A percentile compares a stretch with the other conserved stretches of the same genome.
These are phyloP conservation scores for Monodelphis domestica DNA, from an alignment of 2,797 vertebrate species.

Conservation along the genomic window DNA sequence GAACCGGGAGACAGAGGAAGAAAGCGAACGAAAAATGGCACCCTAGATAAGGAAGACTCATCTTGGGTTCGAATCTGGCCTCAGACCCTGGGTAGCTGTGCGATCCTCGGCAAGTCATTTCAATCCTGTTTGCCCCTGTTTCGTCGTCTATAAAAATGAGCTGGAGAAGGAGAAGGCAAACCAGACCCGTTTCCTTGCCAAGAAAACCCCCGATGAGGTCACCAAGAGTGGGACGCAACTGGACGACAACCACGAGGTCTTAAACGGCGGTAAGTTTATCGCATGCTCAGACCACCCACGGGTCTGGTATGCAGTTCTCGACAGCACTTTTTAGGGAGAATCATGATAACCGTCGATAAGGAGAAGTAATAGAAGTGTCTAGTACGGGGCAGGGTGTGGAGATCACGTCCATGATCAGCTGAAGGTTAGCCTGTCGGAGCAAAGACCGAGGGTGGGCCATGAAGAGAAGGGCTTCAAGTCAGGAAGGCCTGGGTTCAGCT, in stretches of 20 bases:
- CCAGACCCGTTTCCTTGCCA: no score
- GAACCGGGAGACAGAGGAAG: background rate
- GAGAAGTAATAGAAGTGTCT: background rate
- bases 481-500: background rate
- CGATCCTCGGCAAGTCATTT: no score
- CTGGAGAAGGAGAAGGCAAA: no score
- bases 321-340: background rate
- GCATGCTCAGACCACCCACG: background rate
- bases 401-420: background rate
- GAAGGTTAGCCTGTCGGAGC: background rate
- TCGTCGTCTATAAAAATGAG: no score
- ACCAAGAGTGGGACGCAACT: no score
- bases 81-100: no score
- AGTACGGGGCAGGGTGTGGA: background rate
- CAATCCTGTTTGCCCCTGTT: no score
- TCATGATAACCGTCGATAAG: background rate
- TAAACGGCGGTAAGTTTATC: background rate
- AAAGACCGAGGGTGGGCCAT: background rate
- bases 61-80: no score
- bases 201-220: no score
- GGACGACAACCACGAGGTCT: no score
- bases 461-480: background rate
- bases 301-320: background rate
- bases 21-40: background rate
- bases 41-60: no score